Evolutionary conservation across 1,140 invertebrate species (phyloP).

Genomic region (Olivierus martensii): DNA sequence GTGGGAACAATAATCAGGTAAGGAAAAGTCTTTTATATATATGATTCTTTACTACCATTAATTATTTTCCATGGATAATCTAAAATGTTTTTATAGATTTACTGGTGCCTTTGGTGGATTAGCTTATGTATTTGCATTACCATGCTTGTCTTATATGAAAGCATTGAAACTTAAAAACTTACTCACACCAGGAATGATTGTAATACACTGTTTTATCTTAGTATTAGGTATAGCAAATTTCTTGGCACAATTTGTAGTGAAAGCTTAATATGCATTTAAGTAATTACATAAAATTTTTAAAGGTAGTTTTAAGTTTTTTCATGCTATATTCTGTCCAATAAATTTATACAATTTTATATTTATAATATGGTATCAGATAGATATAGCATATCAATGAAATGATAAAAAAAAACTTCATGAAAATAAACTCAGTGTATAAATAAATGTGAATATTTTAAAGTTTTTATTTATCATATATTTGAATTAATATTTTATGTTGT

Average conservation of each 20-base stretch:
- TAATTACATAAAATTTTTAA: too few species aligned
- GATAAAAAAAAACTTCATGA: too few species aligned
- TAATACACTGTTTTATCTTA: constrained; percentile 48
- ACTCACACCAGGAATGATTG: constrained; percentile 37
- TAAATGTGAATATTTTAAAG: too few species aligned
- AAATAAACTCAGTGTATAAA: too few species aligned
- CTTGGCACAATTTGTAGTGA: constrained; percentile 59
- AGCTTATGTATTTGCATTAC: constrained; percentile 71
- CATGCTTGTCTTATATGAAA: constrained; percentile 55
- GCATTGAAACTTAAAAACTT: constrained; percentile 44
- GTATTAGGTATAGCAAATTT: constrained; percentile 55
- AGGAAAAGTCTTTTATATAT: constrained; percentile 15
- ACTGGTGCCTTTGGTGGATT: constrained; percentile 76
- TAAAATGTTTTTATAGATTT: constrained; percentile 50
- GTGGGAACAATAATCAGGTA: constrained; percentile 77
- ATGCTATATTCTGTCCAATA: too few species aligned
- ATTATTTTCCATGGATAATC: not conserved
- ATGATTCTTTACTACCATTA: too few species aligned
- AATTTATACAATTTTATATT: too few species aligned
- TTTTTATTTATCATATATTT: too few species aligned
- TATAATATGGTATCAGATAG: too few species aligned
- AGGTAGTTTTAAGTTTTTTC: too few species aligned
- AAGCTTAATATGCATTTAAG: constrained; percentile 4
- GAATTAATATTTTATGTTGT: too few species aligned
- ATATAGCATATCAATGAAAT: too few species aligned